Conservation (phyloP, 1,140 invertebrate genomes). For the Oryctes rhinoceros region DNA sequence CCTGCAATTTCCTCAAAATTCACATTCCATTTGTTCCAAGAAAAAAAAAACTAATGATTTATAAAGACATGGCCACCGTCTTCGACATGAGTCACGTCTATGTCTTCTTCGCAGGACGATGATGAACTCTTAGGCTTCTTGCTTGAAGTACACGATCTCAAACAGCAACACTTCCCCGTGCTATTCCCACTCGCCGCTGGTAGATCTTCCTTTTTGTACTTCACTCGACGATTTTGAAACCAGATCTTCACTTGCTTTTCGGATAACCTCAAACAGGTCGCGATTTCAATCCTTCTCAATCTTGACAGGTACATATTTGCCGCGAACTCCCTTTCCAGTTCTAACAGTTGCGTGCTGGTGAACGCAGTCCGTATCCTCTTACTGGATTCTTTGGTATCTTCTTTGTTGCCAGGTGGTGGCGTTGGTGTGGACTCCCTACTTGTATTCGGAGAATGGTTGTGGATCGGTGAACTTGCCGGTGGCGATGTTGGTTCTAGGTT, state of each 20-base stretch:
- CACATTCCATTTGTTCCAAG: too few relatives aligned
- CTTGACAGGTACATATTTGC: slow-evolving; percentile 91
- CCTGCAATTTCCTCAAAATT: too few relatives aligned
- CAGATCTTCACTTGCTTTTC: slow-evolving; percentile 97
- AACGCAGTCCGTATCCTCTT: slow-evolving; percentile 91
- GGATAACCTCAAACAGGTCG: slow-evolving; percentile 84
- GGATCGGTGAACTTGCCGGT: slow-evolving; percentile 53
- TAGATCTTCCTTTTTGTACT: slow-evolving; percentile 86
- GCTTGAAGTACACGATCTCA: slow-evolving; percentile 49
- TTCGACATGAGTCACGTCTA: slow-evolving; percentile 57
- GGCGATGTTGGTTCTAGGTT: neutral
- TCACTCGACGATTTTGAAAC: slow-evolving; percentile 92
- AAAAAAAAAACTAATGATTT: neutral
- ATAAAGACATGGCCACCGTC: slow-evolving; percentile 40
- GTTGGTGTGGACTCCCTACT: slow-evolving; percentile 68
- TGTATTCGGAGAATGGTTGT: slow-evolving; percentile 62
- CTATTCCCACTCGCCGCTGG: slow-evolving; percentile 43
- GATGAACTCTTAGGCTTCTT: slow-evolving; percentile 50
- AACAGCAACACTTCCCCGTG: slow-evolving; percentile 53
- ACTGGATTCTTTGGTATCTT: slow-evolving; percentile 66
- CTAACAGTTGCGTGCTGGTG: slow-evolving; percentile 89
- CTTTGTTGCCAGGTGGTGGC: slow-evolving; percentile 64
- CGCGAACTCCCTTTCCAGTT: slow-evolving; percentile 90
- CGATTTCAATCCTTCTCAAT: slow-evolving; percentile 89
- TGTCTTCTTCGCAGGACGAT: slow-evolving; percentile 54